Percentiles rank a stretch among this genome's conserved stretches.
phyloP scores from a whole-genome alignment of 2,888 invertebrate genomes.

The Sthenelais limicola region DNA sequence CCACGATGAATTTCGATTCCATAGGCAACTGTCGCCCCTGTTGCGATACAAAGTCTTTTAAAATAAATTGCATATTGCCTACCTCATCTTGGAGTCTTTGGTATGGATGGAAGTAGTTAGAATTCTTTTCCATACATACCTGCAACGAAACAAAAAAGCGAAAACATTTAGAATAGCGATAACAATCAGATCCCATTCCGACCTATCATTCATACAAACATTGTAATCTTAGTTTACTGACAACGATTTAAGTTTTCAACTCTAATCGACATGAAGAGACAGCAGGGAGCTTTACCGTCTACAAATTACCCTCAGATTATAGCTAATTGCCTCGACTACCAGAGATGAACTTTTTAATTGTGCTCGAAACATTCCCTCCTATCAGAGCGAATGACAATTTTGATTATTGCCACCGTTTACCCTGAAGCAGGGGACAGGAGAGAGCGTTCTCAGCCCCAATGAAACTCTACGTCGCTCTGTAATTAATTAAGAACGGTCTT shows the following conservation, averaged over 20 bases:
- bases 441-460: too few relatives aligned
- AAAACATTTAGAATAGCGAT: background rate
- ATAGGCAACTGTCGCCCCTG: too few relatives aligned
- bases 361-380: constrained; percentile 3
- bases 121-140: constrained; percentile 40
- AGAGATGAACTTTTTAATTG: constrained; percentile 21
- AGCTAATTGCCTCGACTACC: constrained; percentile 15
- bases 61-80: constrained; percentile 24
- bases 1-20: too few relatives aligned
- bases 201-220: too few relatives aligned
- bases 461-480: constrained; percentile 7
- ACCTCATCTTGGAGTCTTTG: constrained; percentile 37
- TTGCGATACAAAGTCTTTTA: too few relatives aligned
- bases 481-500: constrained; percentile 21
- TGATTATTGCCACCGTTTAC: too few relatives aligned
- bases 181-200: background rate
- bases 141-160: constrained; percentile 8
- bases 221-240: too few relatives aligned
- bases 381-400: too few relatives aligned
- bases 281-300: too few relatives aligned
- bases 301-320: constrained; percentile 7
- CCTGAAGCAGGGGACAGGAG: too few relatives aligned
- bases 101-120: constrained; percentile 39
- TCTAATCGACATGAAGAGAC: too few relatives aligned
- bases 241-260: too few relatives aligned